These are phyloP conservation scores for Sigmodon hispidus DNA, from an alignment of 2,113 vertebrate species.

Conservation along the genomic window DNA sequence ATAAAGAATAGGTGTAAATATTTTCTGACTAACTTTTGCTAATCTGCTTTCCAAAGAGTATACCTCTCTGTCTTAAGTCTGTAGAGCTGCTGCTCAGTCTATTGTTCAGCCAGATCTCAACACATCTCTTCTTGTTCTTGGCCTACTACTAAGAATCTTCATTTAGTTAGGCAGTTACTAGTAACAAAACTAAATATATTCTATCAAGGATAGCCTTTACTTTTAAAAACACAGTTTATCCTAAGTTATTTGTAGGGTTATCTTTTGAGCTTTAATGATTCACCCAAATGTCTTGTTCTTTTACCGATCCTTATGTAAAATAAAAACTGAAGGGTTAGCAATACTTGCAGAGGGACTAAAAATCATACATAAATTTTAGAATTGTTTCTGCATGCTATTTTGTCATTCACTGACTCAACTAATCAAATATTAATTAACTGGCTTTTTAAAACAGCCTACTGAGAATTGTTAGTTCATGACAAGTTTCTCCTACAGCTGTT, in stretches of 20 bases:
- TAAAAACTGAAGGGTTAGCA: not conserved
- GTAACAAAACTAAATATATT: not conserved
- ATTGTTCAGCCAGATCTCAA: not conserved
- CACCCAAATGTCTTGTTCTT: not conserved
- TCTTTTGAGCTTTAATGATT: not conserved
- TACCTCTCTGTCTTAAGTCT: not conserved
- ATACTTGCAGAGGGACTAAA: not conserved
- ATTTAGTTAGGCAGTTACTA: not conserved
- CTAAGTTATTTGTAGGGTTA: not conserved
- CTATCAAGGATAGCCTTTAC: not conserved
- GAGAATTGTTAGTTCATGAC: not conserved
- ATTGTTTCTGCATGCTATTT: not conserved
- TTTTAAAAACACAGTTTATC: not conserved
- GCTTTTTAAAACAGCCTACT: slow-evolving; percentile 13
- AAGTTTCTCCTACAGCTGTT: not conserved
- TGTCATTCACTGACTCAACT: not conserved
- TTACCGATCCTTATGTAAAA: slow-evolving; percentile 1
- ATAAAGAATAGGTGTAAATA: not conserved
- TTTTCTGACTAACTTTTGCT: not conserved
- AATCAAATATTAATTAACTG: not conserved
- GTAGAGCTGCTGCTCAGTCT: not conserved
- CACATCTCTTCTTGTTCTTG: not conserved
- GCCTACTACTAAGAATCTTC: slow-evolving; percentile 5
- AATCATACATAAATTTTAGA: not conserved
- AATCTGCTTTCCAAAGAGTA: not conserved